A percentile compares a stretch with the other conserved stretches of the same genome.
phyloP scores from a whole-genome alignment of 2,888 invertebrate genomes.

The Axea sp. region DNA sequence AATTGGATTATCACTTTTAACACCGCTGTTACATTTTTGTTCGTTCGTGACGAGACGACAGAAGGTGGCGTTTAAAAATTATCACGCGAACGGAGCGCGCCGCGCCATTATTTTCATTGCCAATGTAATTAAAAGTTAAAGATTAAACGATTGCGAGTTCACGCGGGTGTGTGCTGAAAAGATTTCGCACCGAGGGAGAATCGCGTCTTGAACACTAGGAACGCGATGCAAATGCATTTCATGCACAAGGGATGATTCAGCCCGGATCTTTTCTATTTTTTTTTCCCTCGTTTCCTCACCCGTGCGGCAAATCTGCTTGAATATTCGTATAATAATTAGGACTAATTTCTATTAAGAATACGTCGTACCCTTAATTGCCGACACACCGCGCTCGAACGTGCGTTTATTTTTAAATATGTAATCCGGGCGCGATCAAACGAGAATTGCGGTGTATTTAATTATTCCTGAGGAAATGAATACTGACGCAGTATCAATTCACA shows the following conservation, averaged over 20 bases:
- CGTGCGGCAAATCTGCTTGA: conserved; percentile 2
- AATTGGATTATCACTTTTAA: conserved; percentile 4
- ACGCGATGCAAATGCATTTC: conserved; percentile 4
- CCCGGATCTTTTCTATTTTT: conserved; percentile 17
- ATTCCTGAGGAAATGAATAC: conserved; percentile 20
- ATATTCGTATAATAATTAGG: conserved; percentile 14
- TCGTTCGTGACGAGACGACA: too few relatives aligned
- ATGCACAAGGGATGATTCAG: conserved; percentile 17
- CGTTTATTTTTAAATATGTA: conserved; percentile 7
- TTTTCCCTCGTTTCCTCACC: conserved; percentile 11
- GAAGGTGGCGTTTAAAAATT: too few relatives aligned
- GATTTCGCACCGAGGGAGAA: conserved; percentile 4
- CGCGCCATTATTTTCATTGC: too few relatives aligned
- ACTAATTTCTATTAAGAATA: conserved; percentile 1
- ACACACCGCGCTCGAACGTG: neutral
- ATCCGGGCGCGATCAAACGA: neutral
- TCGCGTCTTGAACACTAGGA: conserved; percentile 3
- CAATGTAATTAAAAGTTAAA: neutral
- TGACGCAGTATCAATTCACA: conserved; percentile 7
- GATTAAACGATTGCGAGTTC: neutral
- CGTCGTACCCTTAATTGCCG: conserved; percentile 13
- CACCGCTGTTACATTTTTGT: neutral
- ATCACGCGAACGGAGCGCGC: too few relatives aligned
- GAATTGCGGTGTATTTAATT: conserved; percentile 5
- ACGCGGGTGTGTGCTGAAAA: neutral